These are phyloP conservation scores for Papilio elwesi DNA, from an alignment of 2,888 invertebrate species.

Conservation along the genomic window DNA sequence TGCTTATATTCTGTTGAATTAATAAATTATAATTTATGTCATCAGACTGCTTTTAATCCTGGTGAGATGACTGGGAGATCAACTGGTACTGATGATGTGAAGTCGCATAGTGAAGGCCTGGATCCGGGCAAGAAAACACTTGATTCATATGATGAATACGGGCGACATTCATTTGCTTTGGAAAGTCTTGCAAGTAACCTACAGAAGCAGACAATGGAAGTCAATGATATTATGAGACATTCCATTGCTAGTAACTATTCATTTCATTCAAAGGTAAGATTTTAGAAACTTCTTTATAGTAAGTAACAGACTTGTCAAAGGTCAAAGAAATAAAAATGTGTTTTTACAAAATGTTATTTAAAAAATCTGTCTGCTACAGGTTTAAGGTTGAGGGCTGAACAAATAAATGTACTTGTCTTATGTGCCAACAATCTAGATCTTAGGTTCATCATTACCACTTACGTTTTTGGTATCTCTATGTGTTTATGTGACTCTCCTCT, in stretches of 20 bases:
- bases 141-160: slow-evolving; percentile 51
- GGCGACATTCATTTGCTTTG: slow-evolving; percentile 64
- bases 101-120: slow-evolving; percentile 42
- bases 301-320: too few relatives aligned
- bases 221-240: slow-evolving; percentile 72
- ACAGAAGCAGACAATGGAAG: slow-evolving; percentile 69
- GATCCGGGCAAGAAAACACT: slow-evolving; percentile 38
- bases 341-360: too few relatives aligned
- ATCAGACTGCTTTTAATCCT: slow-evolving; percentile 72
- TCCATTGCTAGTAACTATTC: slow-evolving; percentile 73
- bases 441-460: too few relatives aligned
- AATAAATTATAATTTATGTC: slow-evolving; percentile 16
- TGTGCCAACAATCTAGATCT: too few relatives aligned
- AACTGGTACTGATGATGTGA: slow-evolving; percentile 65
- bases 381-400: too few relatives aligned
- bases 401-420: too few relatives aligned
- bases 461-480: too few relatives aligned
- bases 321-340: too few relatives aligned
- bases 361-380: too few relatives aligned
- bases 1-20: neutral
- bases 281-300: neutral
- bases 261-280: slow-evolving; percentile 71
- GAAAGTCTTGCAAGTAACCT: slow-evolving; percentile 64
- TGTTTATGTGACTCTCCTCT: too few relatives aligned
- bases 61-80: slow-evolving; percentile 78